Evolutionary conservation across 1,140 invertebrate genomes (phyloP).

Genomic region (Rhyacophila brunnea): DNA sequence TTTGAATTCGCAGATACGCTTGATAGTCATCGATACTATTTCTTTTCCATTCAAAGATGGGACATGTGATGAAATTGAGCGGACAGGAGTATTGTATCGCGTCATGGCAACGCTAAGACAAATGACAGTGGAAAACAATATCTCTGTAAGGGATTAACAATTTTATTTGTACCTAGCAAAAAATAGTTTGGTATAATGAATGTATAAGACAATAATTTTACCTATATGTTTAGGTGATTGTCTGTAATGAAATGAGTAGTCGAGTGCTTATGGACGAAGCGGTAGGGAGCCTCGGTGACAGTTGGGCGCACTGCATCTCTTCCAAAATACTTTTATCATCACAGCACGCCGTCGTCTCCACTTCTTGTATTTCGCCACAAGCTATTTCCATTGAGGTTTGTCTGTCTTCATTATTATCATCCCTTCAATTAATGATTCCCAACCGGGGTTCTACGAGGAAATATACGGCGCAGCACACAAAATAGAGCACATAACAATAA

Average conservation of each 20-base stretch:
- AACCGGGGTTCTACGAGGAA: too few relatives aligned
- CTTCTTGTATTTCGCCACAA: conserved; percentile 15
- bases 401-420: background rate
- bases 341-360: conserved; percentile 31
- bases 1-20: conserved; percentile 42
- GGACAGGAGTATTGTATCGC: conserved; percentile 48
- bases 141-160: conserved; percentile 41
- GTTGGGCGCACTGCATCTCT: conserved; percentile 49
- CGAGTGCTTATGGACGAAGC: conserved; percentile 43
- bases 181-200: background rate
- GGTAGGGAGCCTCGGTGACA: conserved; percentile 51
- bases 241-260: conserved; percentile 58
- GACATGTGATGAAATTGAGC: conserved; percentile 40
- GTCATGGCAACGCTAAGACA: conserved; percentile 45
- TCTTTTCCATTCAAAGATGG: conserved; percentile 50
- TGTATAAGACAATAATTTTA: background rate
- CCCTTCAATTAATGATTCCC: too few relatives aligned
- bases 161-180: background rate
- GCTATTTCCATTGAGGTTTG: conserved; percentile 27
- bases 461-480: too few relatives aligned
- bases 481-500: too few relatives aligned
- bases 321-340: conserved; percentile 41
- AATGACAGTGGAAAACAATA: conserved; percentile 41
- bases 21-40: conserved; percentile 51
- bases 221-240: conserved; percentile 43